These are phyloP conservation scores for Helicoverpa assulta DNA, from an alignment of 2,888 invertebrate species.

Conservation along the genomic window DNA sequence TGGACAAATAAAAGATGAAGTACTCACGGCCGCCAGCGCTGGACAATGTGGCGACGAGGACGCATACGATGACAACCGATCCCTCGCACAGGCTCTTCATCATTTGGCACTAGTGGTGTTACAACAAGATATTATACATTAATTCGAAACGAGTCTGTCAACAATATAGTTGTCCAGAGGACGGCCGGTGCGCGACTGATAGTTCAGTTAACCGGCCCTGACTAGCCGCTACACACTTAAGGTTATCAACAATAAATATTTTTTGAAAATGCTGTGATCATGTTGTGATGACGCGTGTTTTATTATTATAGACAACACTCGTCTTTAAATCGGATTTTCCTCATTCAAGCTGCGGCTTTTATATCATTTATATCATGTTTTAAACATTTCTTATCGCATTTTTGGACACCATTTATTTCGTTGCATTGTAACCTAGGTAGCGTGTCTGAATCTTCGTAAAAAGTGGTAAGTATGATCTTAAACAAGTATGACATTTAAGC, in stretches of 20 bases:
- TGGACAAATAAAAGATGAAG: conserved; percentile 30
- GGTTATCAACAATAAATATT: conserved; percentile 81
- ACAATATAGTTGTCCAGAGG: conserved; percentile 66
- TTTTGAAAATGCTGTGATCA: conserved; percentile 67
- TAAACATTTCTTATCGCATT: conserved; percentile 1
- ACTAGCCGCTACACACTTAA: conserved; percentile 73
- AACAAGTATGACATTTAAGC: neutral
- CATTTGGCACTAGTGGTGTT: conserved; percentile 60
- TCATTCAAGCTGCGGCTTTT: conserved; percentile 39
- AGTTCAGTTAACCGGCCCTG: conserved; percentile 72
- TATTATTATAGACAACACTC: conserved; percentile 61
- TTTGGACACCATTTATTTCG: neutral
- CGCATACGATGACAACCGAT: conserved; percentile 56
- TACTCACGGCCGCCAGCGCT: conserved; percentile 71
- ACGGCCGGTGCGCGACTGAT: conserved; percentile 77
- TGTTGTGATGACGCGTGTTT: conserved; percentile 61
- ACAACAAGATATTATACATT: conserved; percentile 49
- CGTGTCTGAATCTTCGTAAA: neutral
- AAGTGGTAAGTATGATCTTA: neutral
- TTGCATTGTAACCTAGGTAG: neutral
- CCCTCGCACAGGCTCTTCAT: conserved; percentile 66
- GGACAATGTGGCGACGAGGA: conserved; percentile 62
- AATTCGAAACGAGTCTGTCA: conserved; percentile 54
- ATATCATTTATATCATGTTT: conserved; percentile 24
- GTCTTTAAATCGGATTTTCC: conserved; percentile 65